Conservation (phyloP, 2,888 invertebrate species). For the Ethmia dodecea region DNA sequence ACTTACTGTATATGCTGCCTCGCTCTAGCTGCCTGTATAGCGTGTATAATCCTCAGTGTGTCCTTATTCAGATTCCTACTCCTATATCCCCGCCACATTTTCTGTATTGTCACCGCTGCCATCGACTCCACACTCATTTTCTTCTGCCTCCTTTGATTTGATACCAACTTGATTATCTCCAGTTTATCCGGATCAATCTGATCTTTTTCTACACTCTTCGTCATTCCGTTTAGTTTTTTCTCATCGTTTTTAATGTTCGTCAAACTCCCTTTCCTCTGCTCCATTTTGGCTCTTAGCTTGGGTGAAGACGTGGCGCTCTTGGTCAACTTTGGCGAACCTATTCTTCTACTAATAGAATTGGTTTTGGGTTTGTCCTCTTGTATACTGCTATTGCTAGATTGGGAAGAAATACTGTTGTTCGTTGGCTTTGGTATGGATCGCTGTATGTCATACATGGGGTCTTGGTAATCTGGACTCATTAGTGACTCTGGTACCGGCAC, state of each 20-base stretch:
- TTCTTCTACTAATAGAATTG: constrained; percentile 32
- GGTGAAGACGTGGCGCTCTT: constrained; percentile 70
- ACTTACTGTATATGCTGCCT: constrained; percentile 90
- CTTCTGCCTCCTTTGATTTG: constrained; percentile 54
- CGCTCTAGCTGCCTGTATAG: constrained; percentile 86
- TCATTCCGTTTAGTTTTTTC: constrained; percentile 50
- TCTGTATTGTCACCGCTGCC: constrained; percentile 89
- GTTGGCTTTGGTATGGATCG: constrained; percentile 47
- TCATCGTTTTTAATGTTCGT: constrained; percentile 46
- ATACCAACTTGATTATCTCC: constrained; percentile 55
- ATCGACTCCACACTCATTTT: constrained; percentile 54
- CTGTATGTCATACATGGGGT: constrained; percentile 68
- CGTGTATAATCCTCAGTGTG: constrained; percentile 79
- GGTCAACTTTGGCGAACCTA: constrained; percentile 60
- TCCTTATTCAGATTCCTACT: constrained; percentile 85
- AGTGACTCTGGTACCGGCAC: constrained; percentile 92
- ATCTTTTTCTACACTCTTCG: constrained; percentile 27
- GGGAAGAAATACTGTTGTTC: constrained; percentile 39
- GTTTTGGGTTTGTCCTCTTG: constrained; percentile 43
- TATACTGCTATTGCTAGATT: constrained; percentile 50
- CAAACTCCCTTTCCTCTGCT: constrained; percentile 63
- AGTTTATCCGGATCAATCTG: constrained; percentile 49
- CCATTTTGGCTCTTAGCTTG: constrained; percentile 56
- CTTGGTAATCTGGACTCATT: constrained; percentile 89
- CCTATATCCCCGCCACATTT: constrained; percentile 90